These are phyloP conservation scores for Leptopilina clavipes DNA, from an alignment of 1,140 invertebrate genomes.

Conservation along the genomic window DNA sequence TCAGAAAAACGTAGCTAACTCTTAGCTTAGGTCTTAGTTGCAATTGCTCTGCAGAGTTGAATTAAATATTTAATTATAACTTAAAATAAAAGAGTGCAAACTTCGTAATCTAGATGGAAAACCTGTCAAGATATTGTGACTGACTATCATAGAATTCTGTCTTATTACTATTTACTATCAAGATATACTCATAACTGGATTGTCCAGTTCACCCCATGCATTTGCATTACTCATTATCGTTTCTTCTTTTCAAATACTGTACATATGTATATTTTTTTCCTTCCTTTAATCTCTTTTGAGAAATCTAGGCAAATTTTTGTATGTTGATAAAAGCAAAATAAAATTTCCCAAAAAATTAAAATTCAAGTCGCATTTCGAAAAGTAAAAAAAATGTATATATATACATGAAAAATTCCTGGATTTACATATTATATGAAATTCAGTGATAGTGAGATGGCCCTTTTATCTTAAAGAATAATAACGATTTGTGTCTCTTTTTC, in stretches of 20 bases:
- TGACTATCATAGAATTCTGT: background rate
- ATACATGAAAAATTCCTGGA: background rate
- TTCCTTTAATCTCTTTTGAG: background rate
- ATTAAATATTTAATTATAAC: background rate
- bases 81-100: background rate
- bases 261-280: too few species aligned
- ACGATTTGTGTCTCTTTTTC: conserved; percentile 16
- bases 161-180: conserved; percentile 4
- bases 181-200: conserved; percentile 3
- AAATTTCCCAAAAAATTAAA: background rate
- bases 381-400: background rate
- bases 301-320: too few species aligned
- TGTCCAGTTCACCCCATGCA: conserved; percentile 1
- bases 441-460: background rate
- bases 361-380: background rate
- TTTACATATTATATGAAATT: too few species aligned
- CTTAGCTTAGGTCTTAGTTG: too few species aligned
- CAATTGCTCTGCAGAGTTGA: too few species aligned
- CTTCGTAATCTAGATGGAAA: background rate
- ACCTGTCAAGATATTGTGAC: conserved; percentile 1
- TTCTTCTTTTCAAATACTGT: background rate
- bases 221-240: background rate
- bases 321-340: too few species aligned
- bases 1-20: too few species aligned
- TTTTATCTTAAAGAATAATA: conserved; percentile 2